phyloP scores from a whole-genome alignment of 2,797 vertebrate genomes.

The Sebastes hubbsi region DNA sequence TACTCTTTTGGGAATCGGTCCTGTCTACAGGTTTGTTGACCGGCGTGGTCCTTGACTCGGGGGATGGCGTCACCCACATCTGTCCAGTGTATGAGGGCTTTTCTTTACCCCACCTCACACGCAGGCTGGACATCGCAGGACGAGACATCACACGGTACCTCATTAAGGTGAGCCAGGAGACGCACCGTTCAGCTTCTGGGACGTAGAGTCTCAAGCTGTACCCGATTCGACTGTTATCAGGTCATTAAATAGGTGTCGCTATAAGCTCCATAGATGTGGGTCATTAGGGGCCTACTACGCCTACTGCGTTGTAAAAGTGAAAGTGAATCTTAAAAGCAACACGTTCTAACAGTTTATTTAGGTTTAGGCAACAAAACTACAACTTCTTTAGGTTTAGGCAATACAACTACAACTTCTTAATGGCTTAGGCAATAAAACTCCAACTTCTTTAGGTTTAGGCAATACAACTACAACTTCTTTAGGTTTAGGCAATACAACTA shows the following conservation, averaged over 20 bases:
- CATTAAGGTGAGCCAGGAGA: slow-evolving; percentile 76
- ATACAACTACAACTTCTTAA: too few species aligned
- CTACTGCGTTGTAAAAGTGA: background rate
- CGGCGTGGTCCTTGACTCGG: slow-evolving; percentile 84
- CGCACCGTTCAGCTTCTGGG: background rate
- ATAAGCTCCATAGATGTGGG: too few species aligned
- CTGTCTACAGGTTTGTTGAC: slow-evolving; percentile 80
- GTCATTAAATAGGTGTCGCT: too few species aligned
- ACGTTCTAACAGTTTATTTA: too few species aligned
- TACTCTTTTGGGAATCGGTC: background rate
- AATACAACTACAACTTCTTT: too few species aligned
- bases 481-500: too few species aligned
- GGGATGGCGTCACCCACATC: slow-evolving; percentile 86
- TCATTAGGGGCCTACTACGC: too few species aligned
- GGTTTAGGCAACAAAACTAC: too few species aligned
- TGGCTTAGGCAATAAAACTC: too few species aligned
- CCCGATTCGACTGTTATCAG: too few species aligned
- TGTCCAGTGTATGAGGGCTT: slow-evolving; percentile 86
- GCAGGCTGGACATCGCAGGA: slow-evolving; percentile 86
- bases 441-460: too few species aligned
- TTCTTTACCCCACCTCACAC: slow-evolving; percentile 84
- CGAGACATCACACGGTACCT: slow-evolving; percentile 87
- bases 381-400: too few species aligned
- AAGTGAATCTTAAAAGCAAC: background rate
- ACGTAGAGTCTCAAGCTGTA: background rate